Evolutionary conservation across 1,140 invertebrate species (phyloP).

Genomic region (Zaprionus tsacasi): DNA sequence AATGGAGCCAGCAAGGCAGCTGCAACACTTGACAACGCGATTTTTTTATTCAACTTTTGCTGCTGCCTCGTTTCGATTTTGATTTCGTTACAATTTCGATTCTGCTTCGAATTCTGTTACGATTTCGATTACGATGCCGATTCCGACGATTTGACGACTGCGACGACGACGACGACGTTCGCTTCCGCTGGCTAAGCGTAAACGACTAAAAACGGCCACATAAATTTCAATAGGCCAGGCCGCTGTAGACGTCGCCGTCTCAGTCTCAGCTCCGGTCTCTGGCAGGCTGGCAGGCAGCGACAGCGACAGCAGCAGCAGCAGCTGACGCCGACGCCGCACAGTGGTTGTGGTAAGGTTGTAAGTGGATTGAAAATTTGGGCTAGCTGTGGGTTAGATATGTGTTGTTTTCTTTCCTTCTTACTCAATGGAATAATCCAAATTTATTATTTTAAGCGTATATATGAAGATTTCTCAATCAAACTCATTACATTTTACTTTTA

Average conservation of each 20-base stretch:
- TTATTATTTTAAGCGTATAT: too few species aligned
- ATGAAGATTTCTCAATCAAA: neutral
- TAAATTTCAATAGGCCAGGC: constrained; percentile 80
- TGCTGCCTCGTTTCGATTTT: constrained; percentile 4
- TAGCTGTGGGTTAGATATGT: neutral
- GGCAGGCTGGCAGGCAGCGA: constrained; percentile 19
- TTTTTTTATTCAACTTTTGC: neutral
- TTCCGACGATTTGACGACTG: constrained; percentile 9
- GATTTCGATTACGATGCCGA: constrained; percentile 5
- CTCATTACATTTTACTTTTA: too few species aligned
- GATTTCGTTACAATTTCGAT: constrained; percentile 2
- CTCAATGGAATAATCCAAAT: too few species aligned
- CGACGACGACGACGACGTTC: constrained; percentile 57
- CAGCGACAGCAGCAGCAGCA: constrained; percentile 32
- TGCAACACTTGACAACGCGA: constrained; percentile 27
- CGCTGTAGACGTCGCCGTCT: neutral
- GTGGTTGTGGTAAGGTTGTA: neutral
- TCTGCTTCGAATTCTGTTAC: neutral
- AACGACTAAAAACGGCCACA: constrained; percentile 81
- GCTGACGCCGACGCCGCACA: constrained; percentile 45
- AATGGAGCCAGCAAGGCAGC: neutral
- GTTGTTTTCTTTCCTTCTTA: too few species aligned
- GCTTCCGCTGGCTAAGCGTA: constrained; percentile 81
- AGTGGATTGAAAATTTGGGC: neutral
- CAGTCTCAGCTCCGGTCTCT: constrained; percentile 35